Base-by-base conservation (phyloP, 2,113 vertebrate genomes). In the Rissa tridactyla region DNA sequence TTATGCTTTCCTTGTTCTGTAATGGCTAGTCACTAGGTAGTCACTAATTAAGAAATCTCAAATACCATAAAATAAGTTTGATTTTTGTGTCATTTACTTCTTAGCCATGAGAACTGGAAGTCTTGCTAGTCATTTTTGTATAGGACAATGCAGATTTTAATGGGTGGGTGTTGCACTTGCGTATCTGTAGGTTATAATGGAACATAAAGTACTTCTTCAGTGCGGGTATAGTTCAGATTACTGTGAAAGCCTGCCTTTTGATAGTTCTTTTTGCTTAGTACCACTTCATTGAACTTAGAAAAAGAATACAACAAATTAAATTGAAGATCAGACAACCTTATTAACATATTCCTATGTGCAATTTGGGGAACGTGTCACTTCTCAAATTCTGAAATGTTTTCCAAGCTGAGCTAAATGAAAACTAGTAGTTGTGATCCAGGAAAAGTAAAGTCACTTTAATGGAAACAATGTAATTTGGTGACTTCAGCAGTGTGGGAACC, bases 271-370 rank as follows among this genome's bases (percentile, higher is more conserved):
- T 61, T 70, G 38, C 16, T 80, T 86, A 26, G 8, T 62, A 38
- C 5, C 22, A 21, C 40, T 83, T 88, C 6, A 10, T 22, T 80
- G 51, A 68, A 75, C 12, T 27, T 3, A 34, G 25, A 16, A n/a
- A 16, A 71, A 65, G 11, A 47, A 49, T 13, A 14, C 6, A 3
- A 23, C 15, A 58, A 55, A 55, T 49, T 8, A 36, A 61, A 55
- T 65, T 79, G 42, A 61, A 55, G 15, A 32, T 75, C 19, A 76
- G 40, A 49, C 15, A 61, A 19, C 30, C 26, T 64, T 69, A 5
- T 55, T 76, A 38, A 0, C 0, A 1, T 72, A 47, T 54, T 62
- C 49, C 4, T 27, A 1, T 34, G 15, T 94, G 66, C 80, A 69
- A 69, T 52, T 34, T 69, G 40, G 26, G 15, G 20, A 55, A 34